Evolutionary conservation across 2,797 vertebrate genomes (phyloP), one percentile per base, ranked within the genome.

Genomic region (Trachops cirrhosus): DNA sequence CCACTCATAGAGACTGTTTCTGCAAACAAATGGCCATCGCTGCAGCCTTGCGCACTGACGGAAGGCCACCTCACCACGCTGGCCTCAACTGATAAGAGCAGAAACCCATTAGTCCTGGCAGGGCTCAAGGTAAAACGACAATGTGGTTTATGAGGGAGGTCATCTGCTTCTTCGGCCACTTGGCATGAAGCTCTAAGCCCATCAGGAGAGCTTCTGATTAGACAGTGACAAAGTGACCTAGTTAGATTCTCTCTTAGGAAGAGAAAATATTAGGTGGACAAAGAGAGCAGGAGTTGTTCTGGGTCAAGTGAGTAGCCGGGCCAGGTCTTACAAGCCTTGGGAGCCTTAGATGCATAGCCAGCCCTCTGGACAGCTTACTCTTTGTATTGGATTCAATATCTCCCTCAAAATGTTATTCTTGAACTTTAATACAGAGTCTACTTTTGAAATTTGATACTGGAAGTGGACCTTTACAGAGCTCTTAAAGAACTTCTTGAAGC

Each of bases 361-460:
- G 6, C 39, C 26, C 71, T 79, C 70, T 44, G 14, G 34, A 77
- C 39, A 95, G 32, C 52, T 67, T 79, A 71, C 26, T 79, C 54
- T 92, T 82, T 93, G 29, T 50, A 77, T 11, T 48, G 26, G 77
- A 85, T 92, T 93, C 77, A 96, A 64, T 89, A 87, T 52, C 79
- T 77, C 54, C 85, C 22, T 80, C 71, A 86, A 77, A 90, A 71
- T n/a, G 12, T 87, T 87, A 50, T 89, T 95, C 64, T 37, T 84
- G 46, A 88, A 94, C 52, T 46, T 57, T 75, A 86, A 90, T 75
- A 77, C 26, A 39, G 8, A 34, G 44, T 32, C 74, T 85, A 57
- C 82, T 92, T 84, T 78, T 77, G 71, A 93, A 94, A 85, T 37
- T 73, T 80, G 48, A 75, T 37, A 82, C 83, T 95, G 22, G 15